Evolutionary conservation across 2,888 invertebrate species (phyloP), one percentile per base, ranked within the genome.

Genomic region (Pachliopta kotzebuea): DNA sequence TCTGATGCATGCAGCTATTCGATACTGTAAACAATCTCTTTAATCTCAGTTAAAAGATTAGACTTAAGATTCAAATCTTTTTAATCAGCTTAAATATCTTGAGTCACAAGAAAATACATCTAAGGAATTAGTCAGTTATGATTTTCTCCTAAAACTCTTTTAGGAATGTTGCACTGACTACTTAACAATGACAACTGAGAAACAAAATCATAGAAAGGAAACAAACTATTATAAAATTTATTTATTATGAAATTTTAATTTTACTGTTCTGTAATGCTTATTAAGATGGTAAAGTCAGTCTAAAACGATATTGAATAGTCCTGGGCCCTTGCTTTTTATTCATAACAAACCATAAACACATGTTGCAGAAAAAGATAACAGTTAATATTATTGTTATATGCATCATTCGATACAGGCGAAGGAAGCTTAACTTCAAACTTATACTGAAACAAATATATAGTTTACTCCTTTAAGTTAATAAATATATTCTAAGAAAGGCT

Each of bases 351-450:
- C 90, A 90, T 61, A 90, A 74, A 70, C 85, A 84, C 49, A 88
- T 76, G 69, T 90, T 90, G 78, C 86, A 89, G 79, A 89, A 90
- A 76, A 88, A 90, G 52, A 88, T 80, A 59, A 90, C 77, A 7
- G 83, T 79, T 60, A 90, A 76, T 63, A 90, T 77, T 85, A 90
- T 90, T n/a, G 84, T 83, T n/a, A 89, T 77, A 74, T 90, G 89
- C 80, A 84, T 84, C 70, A 90, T 70, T 58, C 84, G 83, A 72
- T 85, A 85, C 62, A 90, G 77, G 45, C 88, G 85, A 60, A 86
- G 83, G 72, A 90, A 91, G 71, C 85, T 83, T 72, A 83, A 67
- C 76, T 89, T 90, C 73, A 90, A 73, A 70, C 83, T 83, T 68
- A 75, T 75, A 78, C 90, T 90, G 85, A 68, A 89, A 88, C 66